Base-by-base conservation (phyloP, 1,140 invertebrate genomes). In the Schlechtendalia chinensis region DNA sequence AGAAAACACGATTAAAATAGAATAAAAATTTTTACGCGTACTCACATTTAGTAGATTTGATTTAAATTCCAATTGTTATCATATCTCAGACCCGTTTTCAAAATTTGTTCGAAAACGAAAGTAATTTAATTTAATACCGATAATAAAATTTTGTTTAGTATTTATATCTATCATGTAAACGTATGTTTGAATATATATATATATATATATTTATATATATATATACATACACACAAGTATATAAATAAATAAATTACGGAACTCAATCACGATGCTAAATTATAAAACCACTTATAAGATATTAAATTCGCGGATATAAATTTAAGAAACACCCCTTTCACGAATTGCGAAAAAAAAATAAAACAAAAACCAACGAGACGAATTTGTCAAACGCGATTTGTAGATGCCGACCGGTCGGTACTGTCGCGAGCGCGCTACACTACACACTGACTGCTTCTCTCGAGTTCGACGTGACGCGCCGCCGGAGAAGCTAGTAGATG, bases 351-450 rank as follows among this genome's bases (percentile, higher is more conserved):
- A 12, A 29, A 10, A n/a, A 4, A 22, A 74, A 74, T 50, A 53
- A 56, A 61, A 61, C 61, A 61, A 45, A 11, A 32, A 63, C 8
- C 59, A 12, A n/a, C 50, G 27, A 54, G 16, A 58, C 72, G 27
- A 67, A 27, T 59, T 72, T 16, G 54, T 56, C 54, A 59, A 59
- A 58, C 56, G 54, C 27, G 32, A 59, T 39, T 61, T 39, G 56
- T n/a, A 63, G 24, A 12, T 56, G 58, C 24, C 75, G 75, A 61
- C 58, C 39, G 56, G 54, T 32, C 71, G 71, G 29, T 59, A 77
- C 39, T 77, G 56, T 79, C 75, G 39, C 75, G 75, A 63, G 39
- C 75, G 75, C 75, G 75, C 75, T 79, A 79, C 75, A 63, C 75
- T 50, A 79, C 58, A 79, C 75, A 79, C 75, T 79, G 75, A 79